Base-by-base conservation (phyloP, 2,113 vertebrate species). In the Halcyon senegalensis region DNA sequence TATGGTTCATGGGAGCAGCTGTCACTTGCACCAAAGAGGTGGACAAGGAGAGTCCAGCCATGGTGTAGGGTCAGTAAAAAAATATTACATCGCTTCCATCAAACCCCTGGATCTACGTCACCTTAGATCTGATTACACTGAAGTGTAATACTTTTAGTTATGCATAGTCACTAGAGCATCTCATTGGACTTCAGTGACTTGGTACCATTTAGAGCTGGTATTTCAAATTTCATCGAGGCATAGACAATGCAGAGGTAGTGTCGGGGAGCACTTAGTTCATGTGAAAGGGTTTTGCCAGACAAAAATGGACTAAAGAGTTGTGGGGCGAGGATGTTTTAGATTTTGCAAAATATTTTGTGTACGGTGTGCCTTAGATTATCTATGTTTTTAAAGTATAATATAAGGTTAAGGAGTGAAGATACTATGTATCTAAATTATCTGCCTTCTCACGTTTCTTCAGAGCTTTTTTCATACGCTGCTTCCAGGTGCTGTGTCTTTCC, bases 21-120 rank as follows among this genome's bases (percentile, higher is more conserved):
- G 59, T 27, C 31, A 3, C 33, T 64, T 64, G 30, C 16, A 15
- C 28, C 0, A 0, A 16, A 14, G 18, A 4, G 9, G 10, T 28
- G 7, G 5, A 55, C 33, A 27, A 75, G 50, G 43, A 23, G 9
- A 14, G 11, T 35, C 23, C 31, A 83, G 28, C 53, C 16, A 0
- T 14, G 14, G 17, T 23, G 7, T 24, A 37, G n/a, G 1, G 1
- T 28, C 55, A 37, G 13, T 41, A 35, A 70, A 44, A 41, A 31
- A 62, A 35, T 58, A 28, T 69, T 1, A 0, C 6, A 1, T n/a
- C 60, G 12, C 37, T 20, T 88, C 46, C 16, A 31, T 31, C n/a
- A 30, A 0, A n/a, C 7, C 37, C 25, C 28, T 18, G 28, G 19
- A 23, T 48, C 46, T 84, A 5, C 5, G 27, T 43, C 41, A 43